These are phyloP conservation scores for Alaudala cheleensis DNA, from an alignment of 2,113 vertebrate genomes.

Conservation along the genomic window DNA sequence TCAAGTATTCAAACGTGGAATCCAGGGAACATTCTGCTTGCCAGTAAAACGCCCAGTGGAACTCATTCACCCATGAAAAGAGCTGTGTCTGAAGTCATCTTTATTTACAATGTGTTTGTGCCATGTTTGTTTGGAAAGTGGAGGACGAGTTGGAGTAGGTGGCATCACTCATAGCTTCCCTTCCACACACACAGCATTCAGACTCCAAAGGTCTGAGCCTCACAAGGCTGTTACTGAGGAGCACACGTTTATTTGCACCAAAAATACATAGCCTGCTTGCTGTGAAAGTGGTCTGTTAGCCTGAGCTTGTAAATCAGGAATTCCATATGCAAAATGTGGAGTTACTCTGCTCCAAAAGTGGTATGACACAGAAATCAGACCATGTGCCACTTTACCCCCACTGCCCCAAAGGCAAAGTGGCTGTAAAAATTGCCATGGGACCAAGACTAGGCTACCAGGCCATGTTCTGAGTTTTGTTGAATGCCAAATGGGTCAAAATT, in stretches of 20 bases:
- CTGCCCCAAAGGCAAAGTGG: neutral
- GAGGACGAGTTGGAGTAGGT: conserved; percentile 36
- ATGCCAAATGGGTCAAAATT: neutral
- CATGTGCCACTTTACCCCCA: neutral
- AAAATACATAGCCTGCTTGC: neutral
- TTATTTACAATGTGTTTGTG: conserved; percentile 59
- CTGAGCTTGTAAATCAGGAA: conserved; percentile 43
- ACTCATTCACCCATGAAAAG: conserved; percentile 56
- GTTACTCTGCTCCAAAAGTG: neutral
- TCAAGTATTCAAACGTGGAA: conserved; percentile 49
- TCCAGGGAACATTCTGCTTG: conserved; percentile 17
- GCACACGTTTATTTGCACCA: neutral
- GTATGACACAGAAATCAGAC: neutral
- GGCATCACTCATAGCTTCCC: conserved; percentile 52
- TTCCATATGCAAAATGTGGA: neutral
- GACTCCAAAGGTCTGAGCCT: neutral
- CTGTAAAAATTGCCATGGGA: neutral
- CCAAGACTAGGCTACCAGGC: neutral
- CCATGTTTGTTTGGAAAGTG: conserved; percentile 45
- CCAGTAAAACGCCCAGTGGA: conserved; percentile 56
- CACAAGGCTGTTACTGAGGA: conserved; percentile 38
- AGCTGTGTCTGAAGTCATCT: conserved; percentile 56
- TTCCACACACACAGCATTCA: neutral
- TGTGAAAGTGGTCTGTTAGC: conserved; percentile 24
- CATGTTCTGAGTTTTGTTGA: neutral